Evolutionary conservation across 2,797 vertebrate species (phyloP).

Genomic region (Parauchenoglanis punctatus): DNA sequence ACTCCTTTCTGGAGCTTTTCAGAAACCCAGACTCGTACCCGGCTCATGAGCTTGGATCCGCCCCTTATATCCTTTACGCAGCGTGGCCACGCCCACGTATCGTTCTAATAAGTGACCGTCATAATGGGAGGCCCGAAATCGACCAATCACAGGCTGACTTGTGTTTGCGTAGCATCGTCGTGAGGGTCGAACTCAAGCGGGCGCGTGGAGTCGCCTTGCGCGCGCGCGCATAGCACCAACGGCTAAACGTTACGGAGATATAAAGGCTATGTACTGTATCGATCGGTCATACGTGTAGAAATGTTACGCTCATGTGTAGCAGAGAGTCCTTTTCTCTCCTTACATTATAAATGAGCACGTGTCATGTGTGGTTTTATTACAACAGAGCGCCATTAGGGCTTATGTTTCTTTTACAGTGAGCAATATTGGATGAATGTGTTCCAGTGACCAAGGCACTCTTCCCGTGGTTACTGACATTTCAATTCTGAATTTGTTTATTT

Average conservation of each 20-base stretch:
- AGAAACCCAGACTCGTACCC: conserved; percentile 73
- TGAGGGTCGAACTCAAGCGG: not conserved
- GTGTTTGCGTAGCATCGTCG: conserved; percentile 67
- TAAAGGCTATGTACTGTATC: not conserved
- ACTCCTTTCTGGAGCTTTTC: conserved; percentile 60
- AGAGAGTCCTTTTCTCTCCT: not conserved
- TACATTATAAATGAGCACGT: not conserved
- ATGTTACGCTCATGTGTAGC: not conserved
- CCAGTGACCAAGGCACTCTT: not conserved
- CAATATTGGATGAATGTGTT: not conserved
- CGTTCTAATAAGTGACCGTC: conserved; percentile 71
- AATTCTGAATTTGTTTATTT: not conserved
- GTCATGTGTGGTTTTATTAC: not conserved
- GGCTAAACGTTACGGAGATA: not conserved
- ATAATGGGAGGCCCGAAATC: conserved; percentile 63
- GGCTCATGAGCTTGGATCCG: conserved; percentile 66
- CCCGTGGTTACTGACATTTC: not conserved
- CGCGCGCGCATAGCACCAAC: not conserved
- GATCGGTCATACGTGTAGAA: not conserved
- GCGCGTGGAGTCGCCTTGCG: not conserved
- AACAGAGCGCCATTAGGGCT: not conserved
- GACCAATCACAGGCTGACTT: conserved; percentile 70
- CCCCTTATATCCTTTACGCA: conserved; percentile 69
- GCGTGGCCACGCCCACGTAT: conserved; percentile 69
- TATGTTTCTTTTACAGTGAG: not conserved